These are phyloP conservation scores for Andinoacara biseriatus DNA, from an alignment of 2,113 vertebrate species.

Conservation along the genomic window DNA sequence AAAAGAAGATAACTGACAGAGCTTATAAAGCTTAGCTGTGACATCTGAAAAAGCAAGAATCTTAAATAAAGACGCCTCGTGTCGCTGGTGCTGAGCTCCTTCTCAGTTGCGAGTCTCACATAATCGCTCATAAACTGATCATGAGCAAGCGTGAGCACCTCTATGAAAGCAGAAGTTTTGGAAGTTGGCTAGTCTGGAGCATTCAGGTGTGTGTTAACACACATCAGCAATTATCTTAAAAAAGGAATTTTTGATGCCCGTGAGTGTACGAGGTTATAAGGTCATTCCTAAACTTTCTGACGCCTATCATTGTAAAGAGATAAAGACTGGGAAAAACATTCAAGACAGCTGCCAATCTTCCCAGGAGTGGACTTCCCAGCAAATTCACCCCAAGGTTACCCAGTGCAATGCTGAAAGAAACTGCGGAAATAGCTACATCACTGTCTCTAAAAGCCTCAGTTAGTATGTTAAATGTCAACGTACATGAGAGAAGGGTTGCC, in stretches of 20 bases:
- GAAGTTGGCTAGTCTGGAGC: no score
- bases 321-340: not conserved
- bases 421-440: not conserved
- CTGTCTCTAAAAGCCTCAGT: not conserved
- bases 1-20: slow-evolving; percentile 33
- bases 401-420: not conserved
- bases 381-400: not conserved
- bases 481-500: not conserved
- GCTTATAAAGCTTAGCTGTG: not conserved
- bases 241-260: not conserved
- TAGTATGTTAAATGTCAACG: not conserved
- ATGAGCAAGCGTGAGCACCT: no score
- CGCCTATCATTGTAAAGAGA: not conserved
- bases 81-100: not conserved
- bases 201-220: no score
- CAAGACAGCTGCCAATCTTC: not conserved
- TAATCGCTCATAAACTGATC: not conserved
- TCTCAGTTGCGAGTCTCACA: not conserved
- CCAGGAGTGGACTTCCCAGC: not conserved
- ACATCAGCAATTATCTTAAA: not conserved
- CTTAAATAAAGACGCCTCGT: not conserved
- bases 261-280: not conserved
- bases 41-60: slow-evolving; percentile 13
- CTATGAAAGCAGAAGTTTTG: no score
- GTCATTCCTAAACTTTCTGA: not conserved